phyloP scores from a whole-genome alignment of 2,797 vertebrate genomes.

The Valencia hispanica region DNA sequence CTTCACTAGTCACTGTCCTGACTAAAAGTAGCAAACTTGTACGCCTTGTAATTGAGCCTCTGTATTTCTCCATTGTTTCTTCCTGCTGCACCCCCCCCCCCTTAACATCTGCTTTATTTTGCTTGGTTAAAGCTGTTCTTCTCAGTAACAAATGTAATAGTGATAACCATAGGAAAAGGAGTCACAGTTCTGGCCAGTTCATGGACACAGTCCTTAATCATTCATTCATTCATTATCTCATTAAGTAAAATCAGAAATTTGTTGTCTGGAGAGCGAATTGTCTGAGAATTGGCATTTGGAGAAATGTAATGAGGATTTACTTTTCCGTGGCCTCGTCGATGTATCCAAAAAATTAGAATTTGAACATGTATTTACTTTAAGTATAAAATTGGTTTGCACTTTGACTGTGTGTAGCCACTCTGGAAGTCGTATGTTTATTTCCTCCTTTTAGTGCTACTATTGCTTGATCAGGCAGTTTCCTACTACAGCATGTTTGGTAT shows the following conservation, averaged over 20 bases:
- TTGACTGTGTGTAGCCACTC: not conserved
- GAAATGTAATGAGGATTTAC: too few relatives aligned
- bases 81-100: constrained; percentile 2
- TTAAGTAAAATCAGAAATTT: not conserved
- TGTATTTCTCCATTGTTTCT: constrained; percentile 19
- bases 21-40: constrained; percentile 14
- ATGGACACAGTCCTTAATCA: not conserved
- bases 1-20: constrained; percentile 18
- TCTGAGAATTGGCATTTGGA: not conserved
- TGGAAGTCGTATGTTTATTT: not conserved
- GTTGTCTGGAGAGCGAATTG: too few relatives aligned
- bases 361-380: not conserved
- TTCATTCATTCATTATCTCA: too few relatives aligned
- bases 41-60: constrained; percentile 20
- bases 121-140: not conserved
- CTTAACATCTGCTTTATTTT: constrained; percentile 9
- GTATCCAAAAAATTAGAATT: not conserved
- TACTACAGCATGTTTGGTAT: constrained; percentile 67
- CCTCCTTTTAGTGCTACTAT: constrained; percentile 5
- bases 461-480: constrained; percentile 45
- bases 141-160: too few relatives aligned
- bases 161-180: not conserved
- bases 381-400: not conserved
- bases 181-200: not conserved
- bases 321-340: not conserved